These are phyloP conservation scores for Thysanoteuthis rhombus DNA, from an alignment of 2,888 invertebrate species.

Conservation along the genomic window DNA sequence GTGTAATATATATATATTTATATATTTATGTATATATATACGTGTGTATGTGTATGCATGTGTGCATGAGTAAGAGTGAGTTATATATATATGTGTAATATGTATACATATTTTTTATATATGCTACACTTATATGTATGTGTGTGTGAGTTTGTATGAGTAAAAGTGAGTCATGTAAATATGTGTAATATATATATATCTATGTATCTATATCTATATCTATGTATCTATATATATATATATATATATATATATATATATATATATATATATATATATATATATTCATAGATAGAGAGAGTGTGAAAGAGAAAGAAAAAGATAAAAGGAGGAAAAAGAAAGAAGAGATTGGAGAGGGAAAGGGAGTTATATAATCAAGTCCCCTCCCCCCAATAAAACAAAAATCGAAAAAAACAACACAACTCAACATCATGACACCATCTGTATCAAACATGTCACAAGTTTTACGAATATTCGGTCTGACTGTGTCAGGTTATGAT, in stretches of 20 bases:
- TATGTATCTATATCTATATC: conserved; percentile 1
- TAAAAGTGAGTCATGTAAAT: neutral
- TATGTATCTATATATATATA: neutral
- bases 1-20: neutral
- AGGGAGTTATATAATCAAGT: no score
- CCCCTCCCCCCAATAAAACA: no score
- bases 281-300: neutral
- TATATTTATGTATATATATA: neutral
- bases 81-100: neutral
- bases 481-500: no score
- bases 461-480: neutral
- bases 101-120: conserved; percentile 13
- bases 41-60: neutral
- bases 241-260: conserved; percentile 22
- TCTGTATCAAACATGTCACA: neutral
- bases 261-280: conserved; percentile 20
- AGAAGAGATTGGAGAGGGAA: no score
- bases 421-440: neutral
- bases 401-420: no score
- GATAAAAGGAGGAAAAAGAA: no score
- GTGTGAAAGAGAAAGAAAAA: no score
- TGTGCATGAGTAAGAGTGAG: neutral
- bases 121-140: no score
- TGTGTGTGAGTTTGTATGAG: neutral
- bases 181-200: no score